Conservation (phyloP, 1,140 invertebrate genomes). For the Drosophila sp. region DNA sequence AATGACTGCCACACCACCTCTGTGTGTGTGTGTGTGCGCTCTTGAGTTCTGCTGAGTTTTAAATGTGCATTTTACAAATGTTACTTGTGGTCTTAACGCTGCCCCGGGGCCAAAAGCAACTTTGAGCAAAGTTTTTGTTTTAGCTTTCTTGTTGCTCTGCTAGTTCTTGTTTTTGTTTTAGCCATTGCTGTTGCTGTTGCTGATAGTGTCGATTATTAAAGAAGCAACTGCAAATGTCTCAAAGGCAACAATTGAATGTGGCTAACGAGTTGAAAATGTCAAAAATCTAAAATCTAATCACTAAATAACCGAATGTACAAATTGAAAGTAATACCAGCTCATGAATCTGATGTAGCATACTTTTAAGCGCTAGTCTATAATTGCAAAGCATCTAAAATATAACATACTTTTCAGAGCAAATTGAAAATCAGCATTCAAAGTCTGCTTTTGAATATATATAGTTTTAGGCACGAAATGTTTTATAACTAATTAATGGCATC, state of each 20-base stretch:
- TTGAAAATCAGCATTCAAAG: too few species aligned
- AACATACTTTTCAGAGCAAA: constrained; percentile 4
- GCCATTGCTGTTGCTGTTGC: constrained; percentile 14
- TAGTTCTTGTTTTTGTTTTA: constrained; percentile 49
- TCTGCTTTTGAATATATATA: too few species aligned
- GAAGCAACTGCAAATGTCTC: constrained; percentile 63
- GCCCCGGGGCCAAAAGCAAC: constrained; percentile 46
- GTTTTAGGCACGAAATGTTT: neutral
- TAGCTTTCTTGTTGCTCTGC: constrained; percentile 56
- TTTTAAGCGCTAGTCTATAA: constrained; percentile 38
- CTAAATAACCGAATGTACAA: too few species aligned
- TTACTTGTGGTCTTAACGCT: constrained; percentile 79
- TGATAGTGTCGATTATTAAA: constrained; percentile 71
- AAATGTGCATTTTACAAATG: constrained; percentile 83
- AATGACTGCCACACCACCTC: constrained; percentile 36
- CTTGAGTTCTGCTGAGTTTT: constrained; percentile 69
- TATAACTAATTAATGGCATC: neutral
- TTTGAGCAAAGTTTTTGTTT: constrained; percentile 71
- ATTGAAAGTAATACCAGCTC: too few species aligned
- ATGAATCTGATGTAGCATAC: too few species aligned
- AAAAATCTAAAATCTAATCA: too few species aligned
- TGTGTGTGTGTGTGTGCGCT: constrained; percentile 43
- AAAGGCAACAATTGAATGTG: constrained; percentile 45
- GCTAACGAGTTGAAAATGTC: constrained; percentile 68
- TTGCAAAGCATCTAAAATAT: constrained; percentile 1